phyloP scores from a whole-genome alignment of 2,888 invertebrate genomes.

The Nephrotoma appendiculata region DNA sequence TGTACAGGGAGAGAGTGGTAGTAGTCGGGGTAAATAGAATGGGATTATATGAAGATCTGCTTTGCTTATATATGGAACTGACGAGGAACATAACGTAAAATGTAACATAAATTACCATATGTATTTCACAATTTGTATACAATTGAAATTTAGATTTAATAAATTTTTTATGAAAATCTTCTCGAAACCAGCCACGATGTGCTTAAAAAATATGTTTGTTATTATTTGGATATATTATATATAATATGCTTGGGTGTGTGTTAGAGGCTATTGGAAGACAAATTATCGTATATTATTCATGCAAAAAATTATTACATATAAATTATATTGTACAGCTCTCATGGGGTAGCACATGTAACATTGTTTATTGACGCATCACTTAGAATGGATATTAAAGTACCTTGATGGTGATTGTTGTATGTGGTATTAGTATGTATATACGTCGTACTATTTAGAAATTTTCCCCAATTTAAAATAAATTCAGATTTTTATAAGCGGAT shows the following conservation, averaged over 20 bases:
- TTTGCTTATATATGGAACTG: neutral
- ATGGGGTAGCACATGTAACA: neutral
- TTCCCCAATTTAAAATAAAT: too few relatives aligned
- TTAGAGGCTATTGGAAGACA: neutral
- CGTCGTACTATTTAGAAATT: too few relatives aligned
- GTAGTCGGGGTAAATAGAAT: neutral
- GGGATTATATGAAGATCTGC: neutral
- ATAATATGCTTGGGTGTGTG: neutral
- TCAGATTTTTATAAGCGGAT: too few relatives aligned
- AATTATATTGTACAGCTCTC: neutral
- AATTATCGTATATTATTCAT: neutral
- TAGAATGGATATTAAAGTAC: neutral
- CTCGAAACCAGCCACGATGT: neutral
- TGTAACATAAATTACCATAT: neutral
- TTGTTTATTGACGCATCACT: neutral
- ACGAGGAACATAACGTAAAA: neutral
- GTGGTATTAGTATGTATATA: too few relatives aligned
- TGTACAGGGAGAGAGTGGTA: neutral
- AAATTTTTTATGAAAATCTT: neutral
- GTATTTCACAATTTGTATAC: neutral
- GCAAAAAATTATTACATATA: neutral
- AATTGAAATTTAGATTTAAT: neutral
- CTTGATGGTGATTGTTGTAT: neutral
- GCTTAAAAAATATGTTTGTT: neutral
- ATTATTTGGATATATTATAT: neutral